Base-by-base conservation (phyloP, 2,113 vertebrate genomes). In the Calypte anna region DNA sequence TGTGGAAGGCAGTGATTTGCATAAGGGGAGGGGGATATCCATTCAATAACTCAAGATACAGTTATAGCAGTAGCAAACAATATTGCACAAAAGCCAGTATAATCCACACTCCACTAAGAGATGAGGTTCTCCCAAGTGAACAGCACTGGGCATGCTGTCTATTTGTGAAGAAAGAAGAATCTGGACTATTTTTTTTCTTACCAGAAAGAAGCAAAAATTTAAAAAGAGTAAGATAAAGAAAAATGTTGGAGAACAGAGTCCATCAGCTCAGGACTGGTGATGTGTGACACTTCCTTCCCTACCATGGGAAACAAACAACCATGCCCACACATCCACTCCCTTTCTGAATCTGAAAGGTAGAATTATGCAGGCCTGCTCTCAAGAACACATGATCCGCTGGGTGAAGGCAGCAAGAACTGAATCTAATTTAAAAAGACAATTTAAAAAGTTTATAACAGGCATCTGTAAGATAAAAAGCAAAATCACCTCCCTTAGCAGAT, bases 261-360 rank as follows among this genome's bases (percentile, higher is more conserved):
- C 36, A 73, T 23, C n/a, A 85, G 63, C n/a, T 88, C 85, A 94
- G 57, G 8, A 81, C 18, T 62, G 58, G 20, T 33, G n/a, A 57
- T 21, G 27, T 1, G 5, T 40, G 17, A 23, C 22, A 27, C 30
- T 82, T 74, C 16, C 23, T 78, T 16, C 69, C 27, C 27, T 84
- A 15, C 33, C 19, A 4, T 25, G 6, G 30, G 20, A 66, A 88
- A 1, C 14, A 54, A 31, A 15, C 25, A 46, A 9, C 8, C 30
- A 69, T 3, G 14, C 10, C 14, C 3, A 6, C 40, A 9, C 30
- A 0, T 0, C 55, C 30, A 16, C 48, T 18, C 30, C 16, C 27
- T 59, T 74, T 58, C 75, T 88, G 24, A n/a, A 38, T 66, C 15
- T 44, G 36, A 66, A 64, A 59, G 24, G 44, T 5, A 53, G 31